Evolutionary conservation across 2,797 vertebrate genomes (phyloP).

Genomic region (Acrocephalus scirpaceus): DNA sequence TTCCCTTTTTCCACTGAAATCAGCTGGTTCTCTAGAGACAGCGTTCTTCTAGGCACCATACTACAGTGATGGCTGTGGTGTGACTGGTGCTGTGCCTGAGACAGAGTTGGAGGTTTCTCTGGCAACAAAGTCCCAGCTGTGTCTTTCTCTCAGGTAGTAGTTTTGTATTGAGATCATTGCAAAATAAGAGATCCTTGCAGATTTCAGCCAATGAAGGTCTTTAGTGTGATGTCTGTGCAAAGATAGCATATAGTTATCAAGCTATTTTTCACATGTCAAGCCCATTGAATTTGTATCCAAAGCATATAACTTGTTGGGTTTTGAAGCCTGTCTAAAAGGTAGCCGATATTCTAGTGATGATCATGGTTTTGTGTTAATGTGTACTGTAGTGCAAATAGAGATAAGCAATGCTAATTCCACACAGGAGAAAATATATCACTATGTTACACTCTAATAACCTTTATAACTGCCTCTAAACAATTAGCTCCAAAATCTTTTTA

Average conservation of each 20-base stretch:
- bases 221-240: not conserved
- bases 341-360: not conserved
- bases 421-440: not conserved
- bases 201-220: not conserved
- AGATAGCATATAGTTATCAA: not conserved
- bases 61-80: not conserved
- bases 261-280: not conserved
- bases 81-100: not conserved
- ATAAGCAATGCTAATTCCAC: not conserved
- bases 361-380: not conserved
- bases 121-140: not conserved
- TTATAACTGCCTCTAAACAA: not conserved
- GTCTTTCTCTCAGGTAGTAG: not conserved
- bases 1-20: not conserved
- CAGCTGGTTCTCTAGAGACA: not conserved
- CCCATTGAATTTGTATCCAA: not conserved
- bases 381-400: not conserved
- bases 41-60: not conserved
- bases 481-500: not conserved
- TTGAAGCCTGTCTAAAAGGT: not conserved
- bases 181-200: not conserved
- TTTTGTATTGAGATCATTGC: not conserved
- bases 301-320: fast-evolving
- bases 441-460: not conserved
- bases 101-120: not conserved